Base-by-base conservation (phyloP, 2,888 invertebrate species). In the Hyposoter didymator region DNA sequence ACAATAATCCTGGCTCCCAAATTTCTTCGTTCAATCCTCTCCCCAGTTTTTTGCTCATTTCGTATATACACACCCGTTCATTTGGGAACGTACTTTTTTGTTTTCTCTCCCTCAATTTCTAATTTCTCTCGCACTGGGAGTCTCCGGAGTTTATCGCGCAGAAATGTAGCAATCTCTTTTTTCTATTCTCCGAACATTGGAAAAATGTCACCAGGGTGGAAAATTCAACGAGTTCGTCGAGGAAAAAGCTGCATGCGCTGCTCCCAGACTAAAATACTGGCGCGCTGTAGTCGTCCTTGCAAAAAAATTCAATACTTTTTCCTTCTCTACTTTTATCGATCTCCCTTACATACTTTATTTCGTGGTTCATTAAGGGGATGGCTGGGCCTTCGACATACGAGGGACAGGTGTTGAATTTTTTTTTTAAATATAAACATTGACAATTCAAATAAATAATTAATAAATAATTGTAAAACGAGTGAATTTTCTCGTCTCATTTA, bases 81-180 rank as follows among this genome's bases (percentile, higher is more conserved):
- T 78, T 75, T 66, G 28, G 22, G 28, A 19, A 55, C 67, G 45
- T 69, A 69, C 76, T 52, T 72, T 66, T 43, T 62, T 32, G 43
- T 75, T 52, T 45, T 70, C 52, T 67, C 45, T 55, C 39, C 49
- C 52, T 28, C 35, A 32, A n/a, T 72, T 55, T 67, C 72, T 64
- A 47, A 73, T 47, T 69, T 75, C 70, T 49, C 76, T 43, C 55
- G 75, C 72, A 59, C 52, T 32, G 8, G 52, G 39, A 32, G 28
- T 76, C 45, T 78, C 73, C 67, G 64, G 76, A 81, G 66, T 81
- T 73, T 81, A 78, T 78, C 72, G 80, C 78, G 28, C 59, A 66
- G 66, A 72, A 78, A 66, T 43, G 66, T 67, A 55, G 7, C 67
- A 39, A 70, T 72, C 35, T 75, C 39, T 67, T 52, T 52, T 35